phyloP scores from a whole-genome alignment of 2,113 vertebrate species.

The Tetrao urogallus region DNA sequence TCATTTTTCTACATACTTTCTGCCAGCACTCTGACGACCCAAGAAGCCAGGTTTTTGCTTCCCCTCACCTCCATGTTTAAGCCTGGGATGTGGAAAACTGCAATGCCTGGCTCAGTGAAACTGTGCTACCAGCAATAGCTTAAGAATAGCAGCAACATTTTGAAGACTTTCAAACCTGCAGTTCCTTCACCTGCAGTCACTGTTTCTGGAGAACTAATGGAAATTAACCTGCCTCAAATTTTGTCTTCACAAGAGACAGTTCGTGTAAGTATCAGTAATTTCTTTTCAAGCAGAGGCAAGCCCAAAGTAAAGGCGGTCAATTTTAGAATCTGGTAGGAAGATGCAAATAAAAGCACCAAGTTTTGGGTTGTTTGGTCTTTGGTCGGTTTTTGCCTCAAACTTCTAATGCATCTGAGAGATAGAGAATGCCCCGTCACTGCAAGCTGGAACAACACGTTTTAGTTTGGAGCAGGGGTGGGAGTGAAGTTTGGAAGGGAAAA shows the following conservation, averaged over 20 bases:
- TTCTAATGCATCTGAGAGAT: neutral
- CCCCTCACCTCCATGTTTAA: neutral
- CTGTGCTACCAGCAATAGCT: neutral
- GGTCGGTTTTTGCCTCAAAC: neutral
- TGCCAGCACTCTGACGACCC: neutral
- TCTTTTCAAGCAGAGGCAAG: conserved; percentile 4
- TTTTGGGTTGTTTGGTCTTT: neutral
- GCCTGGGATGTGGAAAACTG: neutral
- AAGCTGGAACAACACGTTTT: neutral
- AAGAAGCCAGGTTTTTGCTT: neutral
- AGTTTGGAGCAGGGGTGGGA: neutral
- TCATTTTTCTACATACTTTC: neutral
- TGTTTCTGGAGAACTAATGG: neutral
- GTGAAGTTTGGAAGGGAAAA: neutral
- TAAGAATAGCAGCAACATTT: neutral
- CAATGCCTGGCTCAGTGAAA: neutral
- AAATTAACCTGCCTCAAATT: neutral
- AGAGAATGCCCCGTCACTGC: neutral
- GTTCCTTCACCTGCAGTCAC: neutral
- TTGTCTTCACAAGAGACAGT: neutral
- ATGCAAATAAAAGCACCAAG: neutral
- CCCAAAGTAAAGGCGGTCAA: neutral
- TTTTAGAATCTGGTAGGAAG: neutral
- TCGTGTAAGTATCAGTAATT: neutral
- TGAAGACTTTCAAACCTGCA: neutral